Conservation (phyloP, 2,888 invertebrate genomes). For the Gisinianus flammeolus region DNA sequence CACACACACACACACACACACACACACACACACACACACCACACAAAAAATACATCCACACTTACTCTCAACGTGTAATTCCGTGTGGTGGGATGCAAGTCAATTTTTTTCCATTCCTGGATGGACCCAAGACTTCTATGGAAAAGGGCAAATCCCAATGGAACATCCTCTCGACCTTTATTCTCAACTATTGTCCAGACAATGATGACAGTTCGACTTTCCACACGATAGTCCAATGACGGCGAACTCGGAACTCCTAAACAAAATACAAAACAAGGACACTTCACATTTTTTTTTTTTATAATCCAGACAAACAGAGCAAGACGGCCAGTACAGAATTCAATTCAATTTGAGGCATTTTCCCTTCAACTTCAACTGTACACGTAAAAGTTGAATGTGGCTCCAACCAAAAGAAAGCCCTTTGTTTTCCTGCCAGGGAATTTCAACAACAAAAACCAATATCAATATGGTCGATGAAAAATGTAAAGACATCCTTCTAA, state of each 20-base stretch:
- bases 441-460: too few relatives aligned
- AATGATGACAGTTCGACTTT: conserved; percentile 54
- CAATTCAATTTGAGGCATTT: neutral
- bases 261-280: too few relatives aligned
- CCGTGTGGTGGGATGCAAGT: conserved; percentile 50
- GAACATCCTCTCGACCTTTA: conserved; percentile 44
- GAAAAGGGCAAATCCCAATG: conserved; percentile 56
- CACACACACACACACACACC: too few relatives aligned
- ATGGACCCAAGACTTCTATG: conserved; percentile 56
- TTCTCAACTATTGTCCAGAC: conserved; percentile 46
- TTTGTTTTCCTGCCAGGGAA: too few relatives aligned
- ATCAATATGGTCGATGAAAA: too few relatives aligned
- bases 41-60: too few relatives aligned
- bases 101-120: conserved; percentile 55
- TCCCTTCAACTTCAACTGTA: neutral
- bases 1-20: too few relatives aligned
- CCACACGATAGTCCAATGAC: conserved; percentile 49
- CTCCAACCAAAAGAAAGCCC: too few relatives aligned
- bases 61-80: conserved; percentile 56
- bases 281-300: too few relatives aligned
- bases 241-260: conserved; percentile 51
- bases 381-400: neutral
- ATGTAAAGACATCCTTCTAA: too few relatives aligned
- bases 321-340: neutral
- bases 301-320: too few relatives aligned